phyloP scores from a whole-genome alignment of 2,797 vertebrate genomes.

The Falco berigora region DNA sequence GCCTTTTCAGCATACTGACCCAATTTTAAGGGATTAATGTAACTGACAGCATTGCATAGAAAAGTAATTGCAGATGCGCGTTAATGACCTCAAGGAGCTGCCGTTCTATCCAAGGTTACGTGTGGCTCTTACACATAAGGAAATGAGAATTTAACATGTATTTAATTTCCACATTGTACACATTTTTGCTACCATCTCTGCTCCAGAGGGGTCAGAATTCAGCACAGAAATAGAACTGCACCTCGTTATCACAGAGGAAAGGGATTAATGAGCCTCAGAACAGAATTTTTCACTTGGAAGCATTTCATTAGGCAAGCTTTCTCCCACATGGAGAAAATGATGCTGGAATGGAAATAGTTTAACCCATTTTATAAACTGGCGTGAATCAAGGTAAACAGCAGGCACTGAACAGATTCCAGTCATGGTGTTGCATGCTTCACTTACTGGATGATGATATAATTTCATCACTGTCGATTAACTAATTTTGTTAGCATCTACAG shows the following conservation, averaged over 20 bases:
- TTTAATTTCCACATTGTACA: background rate
- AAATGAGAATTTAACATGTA: background rate
- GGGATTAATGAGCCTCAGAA: background rate
- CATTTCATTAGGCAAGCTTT: conserved; percentile 1
- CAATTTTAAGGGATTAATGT: background rate
- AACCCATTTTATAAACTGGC: conserved; percentile 43
- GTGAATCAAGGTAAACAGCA: conserved; percentile 48
- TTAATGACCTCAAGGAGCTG: background rate
- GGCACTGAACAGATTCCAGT: background rate
- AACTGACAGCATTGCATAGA: background rate
- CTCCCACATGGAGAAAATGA: background rate
- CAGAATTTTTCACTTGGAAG: background rate
- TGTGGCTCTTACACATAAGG: background rate
- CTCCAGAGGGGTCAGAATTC: background rate
- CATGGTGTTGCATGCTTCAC: background rate
- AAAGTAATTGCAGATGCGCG: background rate
- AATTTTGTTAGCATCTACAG: background rate
- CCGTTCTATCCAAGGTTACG: background rate
- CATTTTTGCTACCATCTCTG: background rate
- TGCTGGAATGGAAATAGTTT: conserved; percentile 14
- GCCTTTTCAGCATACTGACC: background rate
- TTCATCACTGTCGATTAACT: conserved; percentile 21
- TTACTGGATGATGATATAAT: conserved; percentile 33
- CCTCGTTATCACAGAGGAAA: background rate
- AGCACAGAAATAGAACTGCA: background rate